phyloP scores from a whole-genome alignment of 2,113 vertebrate genomes.

The Sprattus sprattus region DNA sequence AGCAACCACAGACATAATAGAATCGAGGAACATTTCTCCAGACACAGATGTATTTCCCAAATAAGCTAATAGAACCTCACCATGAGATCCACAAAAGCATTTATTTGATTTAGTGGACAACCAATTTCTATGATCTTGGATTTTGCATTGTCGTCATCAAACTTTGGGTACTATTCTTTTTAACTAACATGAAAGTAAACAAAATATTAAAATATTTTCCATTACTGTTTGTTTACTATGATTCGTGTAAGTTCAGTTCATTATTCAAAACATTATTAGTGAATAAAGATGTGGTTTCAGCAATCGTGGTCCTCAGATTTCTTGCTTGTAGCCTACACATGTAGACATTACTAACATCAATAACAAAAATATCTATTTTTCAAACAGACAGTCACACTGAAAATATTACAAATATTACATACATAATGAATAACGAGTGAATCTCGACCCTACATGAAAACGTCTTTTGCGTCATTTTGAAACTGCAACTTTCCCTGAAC shows the following conservation, averaged over 20 bases:
- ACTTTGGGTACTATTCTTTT: no score
- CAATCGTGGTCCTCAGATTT: no score
- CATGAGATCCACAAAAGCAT: no score
- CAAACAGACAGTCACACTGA: not conserved
- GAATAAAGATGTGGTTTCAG: not conserved
- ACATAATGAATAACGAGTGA: not conserved
- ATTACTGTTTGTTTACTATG: not conserved
- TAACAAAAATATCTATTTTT: not conserved
- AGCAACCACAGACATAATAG: no score
- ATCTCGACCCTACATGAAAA: not conserved
- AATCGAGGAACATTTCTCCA: no score
- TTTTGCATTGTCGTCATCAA: no score
- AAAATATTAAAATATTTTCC: no score
- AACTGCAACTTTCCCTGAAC: constrained; percentile 13
- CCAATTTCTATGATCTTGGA: no score
- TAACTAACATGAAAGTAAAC: no score
- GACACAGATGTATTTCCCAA: no score
- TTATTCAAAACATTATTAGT: not conserved
- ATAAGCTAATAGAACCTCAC: no score
- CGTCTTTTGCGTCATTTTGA: not conserved
- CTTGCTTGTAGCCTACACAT: not conserved
- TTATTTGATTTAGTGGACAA: no score
- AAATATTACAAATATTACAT: not conserved
- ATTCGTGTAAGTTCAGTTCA: not conserved
- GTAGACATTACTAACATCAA: not conserved